phyloP scores from a whole-genome alignment of 2,113 vertebrate genomes.

The Delphinapterus leucas region DNA sequence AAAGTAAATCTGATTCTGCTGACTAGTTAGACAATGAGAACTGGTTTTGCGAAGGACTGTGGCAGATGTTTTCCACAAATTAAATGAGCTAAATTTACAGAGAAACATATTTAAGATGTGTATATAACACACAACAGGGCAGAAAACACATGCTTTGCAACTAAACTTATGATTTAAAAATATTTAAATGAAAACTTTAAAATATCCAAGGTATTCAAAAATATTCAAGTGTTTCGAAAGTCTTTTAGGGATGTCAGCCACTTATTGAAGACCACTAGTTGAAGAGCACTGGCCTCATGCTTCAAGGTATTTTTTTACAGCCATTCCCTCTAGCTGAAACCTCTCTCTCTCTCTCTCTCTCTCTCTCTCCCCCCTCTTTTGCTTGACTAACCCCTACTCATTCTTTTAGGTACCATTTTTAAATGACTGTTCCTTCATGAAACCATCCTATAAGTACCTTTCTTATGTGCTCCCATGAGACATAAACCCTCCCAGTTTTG shows the following conservation, averaged over 20 bases:
- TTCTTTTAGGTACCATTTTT: background rate
- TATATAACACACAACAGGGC: background rate
- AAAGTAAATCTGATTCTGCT: background rate
- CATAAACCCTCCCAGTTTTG: background rate
- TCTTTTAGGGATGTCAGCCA: background rate
- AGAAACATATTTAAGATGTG: slow-evolving; percentile 6
- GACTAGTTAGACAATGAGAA: background rate
- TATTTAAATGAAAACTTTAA: background rate
- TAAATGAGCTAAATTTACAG: background rate
- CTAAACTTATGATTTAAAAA: slow-evolving; percentile 2
- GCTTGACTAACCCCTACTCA: background rate
- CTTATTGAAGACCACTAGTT: background rate
- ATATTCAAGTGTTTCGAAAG: background rate
- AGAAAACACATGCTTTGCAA: background rate
- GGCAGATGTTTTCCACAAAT: slow-evolving; percentile 20
- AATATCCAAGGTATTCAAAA: background rate
- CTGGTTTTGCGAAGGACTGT: background rate
- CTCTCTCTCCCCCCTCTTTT: background rate
- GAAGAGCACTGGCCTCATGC: background rate
- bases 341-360: background rate
- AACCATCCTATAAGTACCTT: background rate
- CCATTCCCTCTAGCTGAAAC: background rate
- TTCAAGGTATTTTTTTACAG: background rate
- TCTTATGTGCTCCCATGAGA: background rate
- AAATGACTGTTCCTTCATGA: background rate